A percentile compares a stretch with the other conserved stretches of the same genome.
Conservation (phyloP, 2,888 invertebrate genomes). For the Paralinhomoeus sp. region DNA sequence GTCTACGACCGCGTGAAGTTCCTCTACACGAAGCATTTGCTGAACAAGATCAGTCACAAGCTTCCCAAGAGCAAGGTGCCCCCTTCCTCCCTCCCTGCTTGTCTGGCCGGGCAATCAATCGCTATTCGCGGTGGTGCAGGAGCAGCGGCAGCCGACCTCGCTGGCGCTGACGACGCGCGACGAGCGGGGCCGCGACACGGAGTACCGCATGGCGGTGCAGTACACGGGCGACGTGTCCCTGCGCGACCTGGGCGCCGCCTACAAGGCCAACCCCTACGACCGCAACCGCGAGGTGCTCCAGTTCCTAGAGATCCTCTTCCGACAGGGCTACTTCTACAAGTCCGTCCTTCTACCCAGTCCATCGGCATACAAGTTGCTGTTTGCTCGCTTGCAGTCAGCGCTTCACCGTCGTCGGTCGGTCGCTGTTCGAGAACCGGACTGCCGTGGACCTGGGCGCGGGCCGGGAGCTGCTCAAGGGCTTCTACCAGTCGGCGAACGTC, state of each 20-base stretch:
- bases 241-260: neutral
- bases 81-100: too few species aligned
- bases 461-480: conserved; percentile 2
- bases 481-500: neutral
- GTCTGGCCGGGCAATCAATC: too few species aligned
- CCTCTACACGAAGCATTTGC: too few species aligned
- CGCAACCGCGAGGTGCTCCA: neutral
- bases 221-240: neutral
- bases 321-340: neutral
- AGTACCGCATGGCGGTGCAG: neutral
- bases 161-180: too few species aligned
- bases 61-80: too few species aligned
- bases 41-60: too few species aligned
- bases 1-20: too few species aligned
- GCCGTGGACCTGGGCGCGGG: conserved; percentile 3
- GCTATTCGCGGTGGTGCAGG: too few species aligned
- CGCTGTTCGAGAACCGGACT: neutral
- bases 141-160: too few species aligned
- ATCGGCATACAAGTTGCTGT: neutral
- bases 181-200: neutral
- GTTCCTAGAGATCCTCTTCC: neutral
- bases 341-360: neutral
- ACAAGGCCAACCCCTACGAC: neutral
- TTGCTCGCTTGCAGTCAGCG: neutral
- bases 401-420: neutral